Evolutionary conservation across 2,888 invertebrate species (phyloP).

Genomic region (Troilus luridus): DNA sequence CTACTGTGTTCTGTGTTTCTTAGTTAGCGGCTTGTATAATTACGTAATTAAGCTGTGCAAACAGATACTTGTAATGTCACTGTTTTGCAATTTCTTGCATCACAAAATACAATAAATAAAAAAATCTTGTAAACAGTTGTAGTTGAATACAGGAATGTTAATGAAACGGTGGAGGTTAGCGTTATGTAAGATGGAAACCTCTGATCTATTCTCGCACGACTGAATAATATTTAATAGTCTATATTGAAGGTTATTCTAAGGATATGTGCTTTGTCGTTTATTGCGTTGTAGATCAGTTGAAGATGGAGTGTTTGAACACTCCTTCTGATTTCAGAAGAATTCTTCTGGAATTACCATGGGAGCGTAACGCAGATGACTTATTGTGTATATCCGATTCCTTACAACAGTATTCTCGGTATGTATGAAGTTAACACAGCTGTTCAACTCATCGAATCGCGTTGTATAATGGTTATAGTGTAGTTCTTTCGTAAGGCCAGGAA

Average conservation of each 20-base stretch:
- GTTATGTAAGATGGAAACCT: conserved; percentile 2
- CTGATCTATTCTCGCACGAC: background rate
- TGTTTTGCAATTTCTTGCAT: too few species aligned
- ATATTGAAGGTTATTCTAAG: background rate
- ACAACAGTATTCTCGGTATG: background rate
- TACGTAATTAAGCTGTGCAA: too few species aligned
- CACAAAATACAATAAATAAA: background rate
- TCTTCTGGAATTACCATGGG: too few species aligned
- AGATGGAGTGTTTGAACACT: background rate
- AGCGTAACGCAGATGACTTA: background rate
- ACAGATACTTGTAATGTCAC: background rate
- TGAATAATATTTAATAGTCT: conserved; percentile 13
- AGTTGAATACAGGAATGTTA: background rate
- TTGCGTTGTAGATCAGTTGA: background rate
- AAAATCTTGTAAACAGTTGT: background rate
- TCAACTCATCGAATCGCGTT: background rate
- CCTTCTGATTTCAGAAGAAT: background rate
- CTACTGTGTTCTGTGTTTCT: too few species aligned
- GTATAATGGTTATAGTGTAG: background rate
- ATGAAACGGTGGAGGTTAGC: background rate
- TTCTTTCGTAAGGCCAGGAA: conserved; percentile 27
- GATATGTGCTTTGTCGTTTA: background rate
- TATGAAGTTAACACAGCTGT: background rate
- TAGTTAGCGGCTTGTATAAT: too few species aligned
- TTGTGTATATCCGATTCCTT: background rate